phyloP scores from a whole-genome alignment of 2,888 invertebrate genomes.

The Thecophora atra region DNA sequence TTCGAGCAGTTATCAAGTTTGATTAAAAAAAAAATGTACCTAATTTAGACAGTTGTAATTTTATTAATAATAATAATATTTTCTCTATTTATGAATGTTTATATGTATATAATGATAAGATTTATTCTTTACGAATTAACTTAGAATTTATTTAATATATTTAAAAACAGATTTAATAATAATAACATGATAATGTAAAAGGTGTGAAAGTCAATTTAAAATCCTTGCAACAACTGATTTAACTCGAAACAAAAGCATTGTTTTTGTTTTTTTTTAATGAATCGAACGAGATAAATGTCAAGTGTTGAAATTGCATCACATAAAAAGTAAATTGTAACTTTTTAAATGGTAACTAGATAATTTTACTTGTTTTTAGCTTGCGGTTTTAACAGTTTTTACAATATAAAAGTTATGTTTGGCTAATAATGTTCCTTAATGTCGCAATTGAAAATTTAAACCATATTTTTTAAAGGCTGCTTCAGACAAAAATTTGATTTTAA shows the following conservation, averaged over 20 bases:
- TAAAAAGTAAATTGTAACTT: background rate
- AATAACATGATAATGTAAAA: slow-evolving; percentile 19
- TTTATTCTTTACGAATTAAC: slow-evolving; percentile 23
- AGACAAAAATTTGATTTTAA: slow-evolving; percentile 25
- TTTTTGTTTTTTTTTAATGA: background rate
- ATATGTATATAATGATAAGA: slow-evolving; percentile 26
- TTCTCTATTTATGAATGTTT: slow-evolving; percentile 29
- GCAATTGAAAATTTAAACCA: slow-evolving; percentile 9
- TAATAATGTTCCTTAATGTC: slow-evolving; percentile 17
- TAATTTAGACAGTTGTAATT: slow-evolving; percentile 16
- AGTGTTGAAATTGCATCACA: background rate
- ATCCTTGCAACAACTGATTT: slow-evolving; percentile 27
- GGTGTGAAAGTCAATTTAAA: slow-evolving; percentile 22
- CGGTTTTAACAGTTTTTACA: slow-evolving; percentile 1
- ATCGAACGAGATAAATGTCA: background rate
- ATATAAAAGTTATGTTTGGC: slow-evolving; percentile 16
- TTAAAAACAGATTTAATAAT: slow-evolving; percentile 29
- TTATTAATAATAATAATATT: slow-evolving; percentile 26
- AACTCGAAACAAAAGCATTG: slow-evolving; percentile 2
- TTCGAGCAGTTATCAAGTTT: no score
- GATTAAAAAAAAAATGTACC: no score
- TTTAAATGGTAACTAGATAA: background rate
- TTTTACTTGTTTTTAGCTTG: background rate
- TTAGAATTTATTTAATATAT: slow-evolving; percentile 30
- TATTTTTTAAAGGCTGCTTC: slow-evolving; percentile 16